Conservation (phyloP, 92 coral and sea anemone species). For the Phenganax subtilis region DNA sequence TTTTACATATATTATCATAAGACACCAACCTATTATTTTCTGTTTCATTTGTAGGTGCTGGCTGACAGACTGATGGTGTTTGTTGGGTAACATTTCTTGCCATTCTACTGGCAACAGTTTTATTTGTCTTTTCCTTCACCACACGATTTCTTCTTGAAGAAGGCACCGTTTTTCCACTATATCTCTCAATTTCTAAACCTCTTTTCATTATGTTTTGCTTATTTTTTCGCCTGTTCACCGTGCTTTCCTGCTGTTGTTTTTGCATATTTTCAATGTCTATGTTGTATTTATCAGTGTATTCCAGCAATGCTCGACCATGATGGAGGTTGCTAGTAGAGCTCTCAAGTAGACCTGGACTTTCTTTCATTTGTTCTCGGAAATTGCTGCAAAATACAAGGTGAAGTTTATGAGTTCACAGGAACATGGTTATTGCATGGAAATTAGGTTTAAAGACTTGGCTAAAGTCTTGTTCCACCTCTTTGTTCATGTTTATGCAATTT, state of each 20-base stretch:
- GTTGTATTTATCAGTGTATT: constrained; percentile 62
- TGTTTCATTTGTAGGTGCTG: constrained; percentile 25
- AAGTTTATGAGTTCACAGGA: too few relatives aligned
- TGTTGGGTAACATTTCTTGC: constrained; percentile 19
- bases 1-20: too few relatives aligned
- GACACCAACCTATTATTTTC: constrained; percentile 26
- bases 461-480: too few relatives aligned
- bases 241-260: constrained; percentile 43
- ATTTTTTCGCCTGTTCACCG: neutral
- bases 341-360: constrained; percentile 54
- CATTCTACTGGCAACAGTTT: too few relatives aligned
- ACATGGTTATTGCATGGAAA: too few relatives aligned
- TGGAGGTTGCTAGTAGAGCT: constrained; percentile 49
- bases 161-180: constrained; percentile 1
- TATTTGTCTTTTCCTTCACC: neutral
- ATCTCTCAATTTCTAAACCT: constrained; percentile 19
- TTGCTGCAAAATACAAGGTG: constrained; percentile 38
- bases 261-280: constrained; percentile 49
- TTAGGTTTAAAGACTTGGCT: too few relatives aligned
- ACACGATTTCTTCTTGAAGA: neutral
- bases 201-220: constrained; percentile 21
- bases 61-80: constrained; percentile 4
- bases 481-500: too few relatives aligned
- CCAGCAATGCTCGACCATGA: constrained; percentile 87
- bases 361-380: constrained; percentile 71